Evolutionary conservation across 23 tunicate species (phyloP).

Genomic region (Oikopleura dioica): DNA sequence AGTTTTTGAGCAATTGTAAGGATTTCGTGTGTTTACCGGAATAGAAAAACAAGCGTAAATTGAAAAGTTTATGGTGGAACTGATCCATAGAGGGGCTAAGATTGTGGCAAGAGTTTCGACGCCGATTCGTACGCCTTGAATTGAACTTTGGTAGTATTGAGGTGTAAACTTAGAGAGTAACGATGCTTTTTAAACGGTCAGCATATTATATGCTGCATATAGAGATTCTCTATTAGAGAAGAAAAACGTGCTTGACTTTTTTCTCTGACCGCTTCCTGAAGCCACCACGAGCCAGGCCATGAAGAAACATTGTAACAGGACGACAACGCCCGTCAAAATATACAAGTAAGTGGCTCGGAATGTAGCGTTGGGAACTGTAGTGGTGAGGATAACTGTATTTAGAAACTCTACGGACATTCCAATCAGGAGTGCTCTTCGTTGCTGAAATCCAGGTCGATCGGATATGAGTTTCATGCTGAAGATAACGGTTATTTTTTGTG

Average conservation of each 20-base stretch:
- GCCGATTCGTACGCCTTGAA: conserved; percentile 5
- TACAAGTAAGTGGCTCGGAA: not conserved
- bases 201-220: too few relatives aligned
- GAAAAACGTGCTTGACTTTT: not conserved
- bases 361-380: not conserved
- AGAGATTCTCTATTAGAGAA: too few relatives aligned
- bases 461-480: not conserved
- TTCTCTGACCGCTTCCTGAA: not conserved
- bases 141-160: not conserved
- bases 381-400: not conserved
- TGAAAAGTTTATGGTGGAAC: not conserved
- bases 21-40: too few relatives aligned
- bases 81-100: not conserved
- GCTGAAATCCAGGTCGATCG: not conserved
- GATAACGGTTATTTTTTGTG: not conserved
- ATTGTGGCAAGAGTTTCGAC: conserved; percentile 12
- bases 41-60: not conserved
- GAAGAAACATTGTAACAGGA: not conserved
- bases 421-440: not conserved
- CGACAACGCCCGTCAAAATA: not conserved
- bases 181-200: not conserved
- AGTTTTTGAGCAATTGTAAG: too few relatives aligned
- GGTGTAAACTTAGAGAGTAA: conserved; percentile 3
- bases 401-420: not conserved
- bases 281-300: not conserved